Evolutionary conservation across 2,113 vertebrate genomes (phyloP).

Genomic region (Rattus rattus): DNA sequence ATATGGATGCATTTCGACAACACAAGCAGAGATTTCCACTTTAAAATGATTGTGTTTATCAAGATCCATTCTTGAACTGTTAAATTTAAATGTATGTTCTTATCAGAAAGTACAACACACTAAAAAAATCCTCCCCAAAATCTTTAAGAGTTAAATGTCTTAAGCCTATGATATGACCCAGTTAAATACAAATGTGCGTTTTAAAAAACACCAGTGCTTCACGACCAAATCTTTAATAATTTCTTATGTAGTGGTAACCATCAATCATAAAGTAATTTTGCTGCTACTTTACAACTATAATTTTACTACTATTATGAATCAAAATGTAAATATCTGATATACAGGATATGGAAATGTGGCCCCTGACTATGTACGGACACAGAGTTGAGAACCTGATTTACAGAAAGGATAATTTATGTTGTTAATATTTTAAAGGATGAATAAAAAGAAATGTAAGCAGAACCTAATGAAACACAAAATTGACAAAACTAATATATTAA

Average conservation of each 20-base stretch:
- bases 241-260: background rate
- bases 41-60: background rate
- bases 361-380: no score
- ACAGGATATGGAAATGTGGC: background rate
- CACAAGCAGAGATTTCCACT: conserved; percentile 25
- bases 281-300: background rate
- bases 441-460: background rate
- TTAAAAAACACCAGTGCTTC: background rate
- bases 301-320: background rate
- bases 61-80: conserved; percentile 20
- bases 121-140: background rate
- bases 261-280: background rate
- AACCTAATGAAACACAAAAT: background rate
- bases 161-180: background rate
- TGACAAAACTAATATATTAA: background rate
- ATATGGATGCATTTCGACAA: background rate
- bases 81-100: background rate
- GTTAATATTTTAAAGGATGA: background rate
- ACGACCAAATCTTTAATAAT: no score
- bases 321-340: background rate
- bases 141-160: background rate
- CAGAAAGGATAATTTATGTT: background rate
- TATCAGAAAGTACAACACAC: background rate
- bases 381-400: background rate
- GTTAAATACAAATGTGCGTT: background rate